Base-by-base conservation (phyloP, 2,797 vertebrate species). In the Hyperoplus immaculatus region DNA sequence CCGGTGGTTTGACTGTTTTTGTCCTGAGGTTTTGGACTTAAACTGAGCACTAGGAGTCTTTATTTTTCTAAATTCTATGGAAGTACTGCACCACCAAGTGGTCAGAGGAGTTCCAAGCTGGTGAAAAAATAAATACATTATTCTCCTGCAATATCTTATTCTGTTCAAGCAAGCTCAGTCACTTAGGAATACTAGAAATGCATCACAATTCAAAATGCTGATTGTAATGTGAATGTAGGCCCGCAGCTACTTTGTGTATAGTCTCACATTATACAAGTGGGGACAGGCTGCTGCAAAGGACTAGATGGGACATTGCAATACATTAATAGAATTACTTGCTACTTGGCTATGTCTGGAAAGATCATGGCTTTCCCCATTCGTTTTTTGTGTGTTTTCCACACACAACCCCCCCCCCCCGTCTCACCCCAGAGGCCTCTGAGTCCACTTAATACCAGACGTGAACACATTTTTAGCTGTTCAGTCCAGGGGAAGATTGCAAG, bases 31-130 rank as follows among this genome's bases (percentile, higher is more conserved):
- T 68, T 59, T 42, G 8, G 21, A 76, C 73, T 81, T 58, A 12
- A 75, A 39, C 12, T 7, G 14, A 59, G 59, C 4, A 5, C 12
- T 13, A 0, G 6, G 12, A 42, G 39, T 62, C 29, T 29, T 29
- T 29, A 29, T 53, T 66, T 43, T 16, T 39, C 29, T 11, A n/a
- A 69, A 67, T 56, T 29, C 6, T 66, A 82, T 81, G 77, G 79
- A 89, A 65, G 76, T 43, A 77, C 69, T 60, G 82, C 56, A 16
- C 86, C 91, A 87, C 75, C 92, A 77, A 82, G 87, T 89, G 92
- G 83, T 69, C 63, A 59, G 14, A 57, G 4, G 39, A 38, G 38
- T 29, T 8, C 0, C 7, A 42, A 39, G 15, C 45, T 6, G 41
- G 18, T 38, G n/a, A 21, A 57, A 64, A 55, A 39, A 54, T 29